phyloP scores from a whole-genome alignment of 2,113 vertebrate genomes.

The Hymenochirus boettgeri region DNA sequence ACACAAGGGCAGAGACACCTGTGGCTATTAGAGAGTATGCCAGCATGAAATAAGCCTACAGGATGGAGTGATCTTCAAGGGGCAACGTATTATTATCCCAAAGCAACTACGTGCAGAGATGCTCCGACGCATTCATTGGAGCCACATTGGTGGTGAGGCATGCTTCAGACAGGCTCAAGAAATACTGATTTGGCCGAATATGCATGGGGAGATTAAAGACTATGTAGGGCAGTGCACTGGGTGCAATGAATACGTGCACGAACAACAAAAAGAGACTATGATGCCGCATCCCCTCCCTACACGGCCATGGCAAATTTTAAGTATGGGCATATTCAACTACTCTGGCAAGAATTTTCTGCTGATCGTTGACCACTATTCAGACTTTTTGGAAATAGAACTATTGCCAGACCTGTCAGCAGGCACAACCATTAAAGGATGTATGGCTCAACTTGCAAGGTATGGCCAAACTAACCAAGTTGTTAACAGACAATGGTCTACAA shows the following conservation, averaged over 20 bases:
- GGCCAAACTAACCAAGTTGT: constrained; percentile 7
- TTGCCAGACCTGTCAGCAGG: no score
- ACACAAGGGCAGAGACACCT: no score
- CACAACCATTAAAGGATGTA: constrained; percentile 12
- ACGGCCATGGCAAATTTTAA: no score
- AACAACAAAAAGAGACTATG: constrained; percentile 35
- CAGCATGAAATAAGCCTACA: constrained; percentile 37
- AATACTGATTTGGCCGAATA: constrained; percentile 28
- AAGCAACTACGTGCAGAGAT: constrained; percentile 37
- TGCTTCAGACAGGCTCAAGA: constrained; percentile 9
- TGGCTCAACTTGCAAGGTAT: constrained; percentile 14
- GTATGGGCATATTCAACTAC: constrained; percentile 28
- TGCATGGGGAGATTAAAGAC: constrained; percentile 33
- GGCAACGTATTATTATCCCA: constrained; percentile 20
- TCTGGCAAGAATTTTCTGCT: no score
- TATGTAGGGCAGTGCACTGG: constrained; percentile 19
- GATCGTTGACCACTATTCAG: no score
- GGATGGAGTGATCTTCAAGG: constrained; percentile 20
- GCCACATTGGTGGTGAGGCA: constrained; percentile 22
- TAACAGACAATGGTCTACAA: constrained; percentile 12
- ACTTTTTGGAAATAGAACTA: no score
- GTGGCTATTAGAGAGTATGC: no score
- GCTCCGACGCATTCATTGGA: constrained; percentile 31
- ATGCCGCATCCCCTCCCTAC: constrained; percentile 13
- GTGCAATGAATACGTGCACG: constrained; percentile 34